These are phyloP conservation scores for Camelus bactrianus DNA, from an alignment of 2,113 vertebrate species.

Conservation along the genomic window DNA sequence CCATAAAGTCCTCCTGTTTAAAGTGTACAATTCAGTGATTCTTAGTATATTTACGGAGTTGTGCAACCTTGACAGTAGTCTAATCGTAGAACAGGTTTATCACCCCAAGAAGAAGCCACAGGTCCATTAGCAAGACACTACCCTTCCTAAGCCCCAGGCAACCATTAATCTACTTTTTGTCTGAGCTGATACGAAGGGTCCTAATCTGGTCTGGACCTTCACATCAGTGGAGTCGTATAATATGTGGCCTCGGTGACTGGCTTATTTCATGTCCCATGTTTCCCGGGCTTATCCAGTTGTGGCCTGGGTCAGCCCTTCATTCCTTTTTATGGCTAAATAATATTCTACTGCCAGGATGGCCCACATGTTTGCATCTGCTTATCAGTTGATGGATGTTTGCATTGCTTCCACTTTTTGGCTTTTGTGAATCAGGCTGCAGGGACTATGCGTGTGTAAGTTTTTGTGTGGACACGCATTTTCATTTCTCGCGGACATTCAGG, in stretches of 20 bases:
- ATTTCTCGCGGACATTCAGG: not conserved
- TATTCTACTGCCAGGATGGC: fast-evolving
- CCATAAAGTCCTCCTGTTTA: not conserved
- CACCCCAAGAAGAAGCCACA: not conserved
- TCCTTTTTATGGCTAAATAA: not conserved
- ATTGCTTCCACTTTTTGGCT: not conserved
- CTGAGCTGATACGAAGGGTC: not conserved
- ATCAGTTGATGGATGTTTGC: too few relatives aligned
- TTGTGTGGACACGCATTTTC: not conserved
- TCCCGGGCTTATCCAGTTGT: fast-evolving
- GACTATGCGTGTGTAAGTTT: not conserved
- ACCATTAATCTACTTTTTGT: not conserved
- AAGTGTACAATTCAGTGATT: not conserved
- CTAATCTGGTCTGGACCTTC: not conserved
- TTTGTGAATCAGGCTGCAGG: not conserved
- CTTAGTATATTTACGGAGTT: not conserved
- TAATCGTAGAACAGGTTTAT: too few relatives aligned
- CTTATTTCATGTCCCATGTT: fast-evolving
- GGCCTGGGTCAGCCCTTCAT: fast-evolving
- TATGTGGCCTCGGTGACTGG: not conserved
- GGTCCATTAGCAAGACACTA: not conserved
- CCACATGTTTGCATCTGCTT: fast-evolving
- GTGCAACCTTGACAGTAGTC: fast-evolving
- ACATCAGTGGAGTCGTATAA: not conserved
- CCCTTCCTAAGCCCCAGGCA: too few relatives aligned